Conservation (phyloP, 2,113 vertebrate genomes). For the Jaculus jaculus region DNA sequence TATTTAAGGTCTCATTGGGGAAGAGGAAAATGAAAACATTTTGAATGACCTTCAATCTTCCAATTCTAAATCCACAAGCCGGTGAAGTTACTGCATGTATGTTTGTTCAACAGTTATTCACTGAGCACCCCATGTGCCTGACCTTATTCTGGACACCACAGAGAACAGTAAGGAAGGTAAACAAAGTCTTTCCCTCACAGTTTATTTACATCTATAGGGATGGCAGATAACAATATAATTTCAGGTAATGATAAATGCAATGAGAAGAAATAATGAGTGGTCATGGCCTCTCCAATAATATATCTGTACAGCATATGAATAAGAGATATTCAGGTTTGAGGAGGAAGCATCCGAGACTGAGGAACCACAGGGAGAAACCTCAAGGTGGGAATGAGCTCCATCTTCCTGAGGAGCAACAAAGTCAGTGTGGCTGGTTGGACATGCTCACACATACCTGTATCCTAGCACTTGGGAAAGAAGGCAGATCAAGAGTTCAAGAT, state of each 20-base stretch:
- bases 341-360: background rate
- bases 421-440: background rate
- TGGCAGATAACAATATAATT: background rate
- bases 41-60: background rate
- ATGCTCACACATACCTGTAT: background rate
- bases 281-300: background rate
- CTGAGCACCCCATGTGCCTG: background rate
- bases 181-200: background rate
- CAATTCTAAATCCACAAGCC: background rate
- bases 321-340: background rate
- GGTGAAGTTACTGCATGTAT: background rate
- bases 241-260: background rate
- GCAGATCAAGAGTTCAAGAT: background rate
- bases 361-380: background rate
- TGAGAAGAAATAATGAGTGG: background rate
- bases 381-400: background rate
- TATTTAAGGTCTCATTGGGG: background rate
- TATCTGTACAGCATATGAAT: background rate
- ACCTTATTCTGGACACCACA: background rate
- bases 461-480: background rate
- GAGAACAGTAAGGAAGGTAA: background rate
- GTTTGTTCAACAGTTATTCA: constrained; percentile 13
- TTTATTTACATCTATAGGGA: background rate
- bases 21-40: constrained; percentile 24
- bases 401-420: background rate